Percentiles rank a stretch among this genome's conserved stretches.
phyloP scores from a whole-genome alignment of 2,888 invertebrate genomes.

The Microctonus aethiopoides region DNA sequence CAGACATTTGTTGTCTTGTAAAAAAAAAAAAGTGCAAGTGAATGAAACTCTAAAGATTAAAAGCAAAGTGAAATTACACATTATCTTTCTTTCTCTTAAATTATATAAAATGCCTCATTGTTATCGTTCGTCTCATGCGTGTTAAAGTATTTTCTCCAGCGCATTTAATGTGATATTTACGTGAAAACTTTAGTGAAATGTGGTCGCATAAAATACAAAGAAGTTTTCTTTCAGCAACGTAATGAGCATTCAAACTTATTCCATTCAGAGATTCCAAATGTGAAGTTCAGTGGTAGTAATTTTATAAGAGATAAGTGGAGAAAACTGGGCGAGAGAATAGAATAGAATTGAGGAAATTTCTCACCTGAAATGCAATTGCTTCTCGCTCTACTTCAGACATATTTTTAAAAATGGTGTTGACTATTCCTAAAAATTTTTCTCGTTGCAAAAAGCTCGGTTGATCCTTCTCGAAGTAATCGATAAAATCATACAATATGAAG shows the following conservation, averaged over 20 bases:
- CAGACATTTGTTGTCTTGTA: not conserved
- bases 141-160: not conserved
- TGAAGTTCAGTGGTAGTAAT: not conserved
- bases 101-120: not conserved
- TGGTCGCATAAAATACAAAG: not conserved
- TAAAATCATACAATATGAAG: constrained; percentile 92
- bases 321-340: not conserved
- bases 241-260: constrained; percentile 3
- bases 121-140: not conserved
- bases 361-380: constrained; percentile 90
- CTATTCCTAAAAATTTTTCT: constrained; percentile 87
- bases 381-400: constrained; percentile 86
- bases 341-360: constrained; percentile 31
- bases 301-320: constrained; percentile 4
- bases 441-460: constrained; percentile 84
- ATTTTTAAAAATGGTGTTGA: constrained; percentile 89
- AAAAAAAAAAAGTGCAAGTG: not conserved
- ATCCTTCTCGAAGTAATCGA: constrained; percentile 91
- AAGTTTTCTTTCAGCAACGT: not conserved
- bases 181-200: not conserved
- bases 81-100: not conserved
- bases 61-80: not conserved
- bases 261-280: not conserved
- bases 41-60: not conserved
- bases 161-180: not conserved